These are phyloP conservation scores for Lasioglossum malachurum DNA, from an alignment of 2,888 invertebrate genomes.

Conservation along the genomic window DNA sequence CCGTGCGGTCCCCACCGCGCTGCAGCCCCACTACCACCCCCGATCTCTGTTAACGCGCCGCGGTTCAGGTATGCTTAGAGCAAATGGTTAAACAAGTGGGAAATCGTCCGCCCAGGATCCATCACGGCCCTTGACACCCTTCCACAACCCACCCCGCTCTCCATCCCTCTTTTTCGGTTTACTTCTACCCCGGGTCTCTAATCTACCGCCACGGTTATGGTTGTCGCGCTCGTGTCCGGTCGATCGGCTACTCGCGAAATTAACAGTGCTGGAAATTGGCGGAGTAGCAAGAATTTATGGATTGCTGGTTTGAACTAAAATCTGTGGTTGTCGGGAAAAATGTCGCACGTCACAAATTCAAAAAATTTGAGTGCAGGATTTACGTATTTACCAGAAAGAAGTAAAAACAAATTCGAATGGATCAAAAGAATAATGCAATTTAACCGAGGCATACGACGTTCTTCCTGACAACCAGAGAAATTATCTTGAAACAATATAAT, in stretches of 20 bases:
- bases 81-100: constrained; percentile 1
- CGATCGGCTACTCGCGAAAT: not conserved
- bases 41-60: constrained; percentile 10
- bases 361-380: too few species aligned
- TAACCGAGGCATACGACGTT: too few species aligned
- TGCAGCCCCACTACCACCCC: constrained; percentile 39
- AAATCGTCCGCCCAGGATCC: not conserved
- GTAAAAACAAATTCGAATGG: too few species aligned
- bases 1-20: constrained; percentile 48
- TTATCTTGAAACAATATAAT: too few species aligned
- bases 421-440: too few species aligned
- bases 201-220: not conserved
- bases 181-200: not conserved
- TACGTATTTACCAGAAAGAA: too few species aligned
- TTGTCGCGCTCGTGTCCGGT: not conserved
- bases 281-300: not conserved
- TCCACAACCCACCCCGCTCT: not conserved
- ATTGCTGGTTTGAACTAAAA: not conserved
- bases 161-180: not conserved
- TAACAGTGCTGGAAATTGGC: not conserved
- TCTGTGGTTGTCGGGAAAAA: too few species aligned
- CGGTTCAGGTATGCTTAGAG: constrained; percentile 15
- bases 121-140: not conserved
- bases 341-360: too few species aligned
- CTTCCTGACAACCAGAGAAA: too few species aligned